Percentiles rank a stretch among this genome's conserved stretches.
phyloP scores from a whole-genome alignment of 2,888 invertebrate species.

The Plutella xylostella region DNA sequence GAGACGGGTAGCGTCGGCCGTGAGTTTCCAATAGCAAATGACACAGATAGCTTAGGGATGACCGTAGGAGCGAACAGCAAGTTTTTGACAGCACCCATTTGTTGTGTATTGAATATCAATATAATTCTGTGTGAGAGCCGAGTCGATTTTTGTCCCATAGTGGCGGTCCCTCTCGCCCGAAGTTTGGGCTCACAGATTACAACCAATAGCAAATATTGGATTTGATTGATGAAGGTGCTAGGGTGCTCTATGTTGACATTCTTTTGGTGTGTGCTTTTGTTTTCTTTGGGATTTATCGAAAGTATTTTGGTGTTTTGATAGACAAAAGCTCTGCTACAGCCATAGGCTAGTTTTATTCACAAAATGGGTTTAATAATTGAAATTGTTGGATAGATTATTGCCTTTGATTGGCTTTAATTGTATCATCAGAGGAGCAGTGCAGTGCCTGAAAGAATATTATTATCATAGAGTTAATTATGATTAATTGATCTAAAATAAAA shows the following conservation, averaged over 20 bases:
- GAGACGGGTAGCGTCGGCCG: conserved; percentile 33
- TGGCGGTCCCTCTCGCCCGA: conserved; percentile 47
- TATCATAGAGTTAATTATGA: too few relatives aligned
- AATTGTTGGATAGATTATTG: too few relatives aligned
- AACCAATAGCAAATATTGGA: conserved; percentile 62
- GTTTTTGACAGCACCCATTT: conserved; percentile 69
- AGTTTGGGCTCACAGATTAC: conserved; percentile 65
- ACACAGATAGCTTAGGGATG: conserved; percentile 70
- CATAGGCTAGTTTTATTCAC: too few relatives aligned
- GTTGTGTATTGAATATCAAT: conserved; percentile 72
- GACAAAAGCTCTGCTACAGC: too few relatives aligned
- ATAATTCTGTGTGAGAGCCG: conserved; percentile 58
- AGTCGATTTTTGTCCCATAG: conserved; percentile 66
- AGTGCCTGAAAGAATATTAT: too few relatives aligned
- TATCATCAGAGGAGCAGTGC: too few relatives aligned
- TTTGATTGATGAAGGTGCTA: conserved; percentile 52
- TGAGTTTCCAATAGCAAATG: conserved; percentile 67
- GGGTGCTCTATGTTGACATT: conserved; percentile 25
- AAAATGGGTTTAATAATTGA: too few relatives aligned
- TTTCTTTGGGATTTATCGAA: not conserved
- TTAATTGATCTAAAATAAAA: too few relatives aligned
- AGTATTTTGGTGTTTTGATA: too few relatives aligned
- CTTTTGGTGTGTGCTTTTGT: conserved; percentile 33
- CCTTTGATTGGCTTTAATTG: too few relatives aligned
- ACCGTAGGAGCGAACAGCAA: conserved; percentile 70